Evolutionary conservation across 2,113 vertebrate genomes (phyloP).

Genomic region (Calonectris borealis): DNA sequence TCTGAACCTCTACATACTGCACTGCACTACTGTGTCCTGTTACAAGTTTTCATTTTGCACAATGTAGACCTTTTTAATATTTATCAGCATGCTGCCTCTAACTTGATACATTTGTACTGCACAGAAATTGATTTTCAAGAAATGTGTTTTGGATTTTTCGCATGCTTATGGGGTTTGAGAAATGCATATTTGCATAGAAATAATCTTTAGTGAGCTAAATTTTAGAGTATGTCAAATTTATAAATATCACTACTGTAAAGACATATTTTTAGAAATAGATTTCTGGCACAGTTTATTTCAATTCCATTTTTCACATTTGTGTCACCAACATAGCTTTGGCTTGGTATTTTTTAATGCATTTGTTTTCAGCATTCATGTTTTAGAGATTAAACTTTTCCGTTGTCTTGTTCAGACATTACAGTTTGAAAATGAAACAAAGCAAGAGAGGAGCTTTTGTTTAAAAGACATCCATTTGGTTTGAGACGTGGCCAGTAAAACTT

Average conservation of each 20-base stretch:
- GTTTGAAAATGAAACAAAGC: slow-evolving; percentile 45
- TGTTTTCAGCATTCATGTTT: slow-evolving; percentile 54
- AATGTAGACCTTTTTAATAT: slow-evolving; percentile 81
- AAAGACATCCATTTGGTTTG: not conserved
- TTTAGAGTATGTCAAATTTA: slow-evolving; percentile 74
- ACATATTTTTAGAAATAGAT: slow-evolving; percentile 62
- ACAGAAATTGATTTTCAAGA: slow-evolving; percentile 87
- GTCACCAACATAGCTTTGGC: slow-evolving; percentile 33
- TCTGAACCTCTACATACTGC: not conserved
- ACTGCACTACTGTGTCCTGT: slow-evolving; percentile 4
- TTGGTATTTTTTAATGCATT: slow-evolving; percentile 53
- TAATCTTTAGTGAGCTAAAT: slow-evolving; percentile 82
- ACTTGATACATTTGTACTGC: slow-evolving; percentile 70
- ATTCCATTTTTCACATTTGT: slow-evolving; percentile 61
- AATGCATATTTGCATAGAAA: slow-evolving; percentile 84
- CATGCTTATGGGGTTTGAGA: slow-evolving; percentile 68
- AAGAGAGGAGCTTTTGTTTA: not conserved
- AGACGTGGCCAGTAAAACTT: not conserved
- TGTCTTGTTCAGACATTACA: not conserved
- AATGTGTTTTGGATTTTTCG: slow-evolving; percentile 82
- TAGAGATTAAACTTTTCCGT: slow-evolving; percentile 43
- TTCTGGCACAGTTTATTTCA: slow-evolving; percentile 59
- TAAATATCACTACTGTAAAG: slow-evolving; percentile 60
- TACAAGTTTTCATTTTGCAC: slow-evolving; percentile 70
- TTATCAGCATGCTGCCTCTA: slow-evolving; percentile 74